These are phyloP conservation scores for Lycocerus yunnanus DNA, from an alignment of 2,888 invertebrate genomes.

Conservation along the genomic window DNA sequence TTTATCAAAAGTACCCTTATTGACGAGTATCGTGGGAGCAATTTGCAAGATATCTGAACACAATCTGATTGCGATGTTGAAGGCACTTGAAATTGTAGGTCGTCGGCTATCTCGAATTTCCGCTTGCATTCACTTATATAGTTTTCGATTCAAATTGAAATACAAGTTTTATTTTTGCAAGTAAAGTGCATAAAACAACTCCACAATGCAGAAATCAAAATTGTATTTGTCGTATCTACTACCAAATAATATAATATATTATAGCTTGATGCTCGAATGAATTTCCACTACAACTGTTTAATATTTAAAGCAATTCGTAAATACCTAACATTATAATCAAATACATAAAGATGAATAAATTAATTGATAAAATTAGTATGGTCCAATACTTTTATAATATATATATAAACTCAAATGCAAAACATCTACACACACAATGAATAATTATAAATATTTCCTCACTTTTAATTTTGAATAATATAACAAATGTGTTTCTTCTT, in stretches of 20 bases:
- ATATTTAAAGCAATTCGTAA: no score
- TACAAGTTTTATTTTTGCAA: slow-evolving; percentile 10
- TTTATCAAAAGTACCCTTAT: slow-evolving; percentile 24
- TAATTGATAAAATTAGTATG: no score
- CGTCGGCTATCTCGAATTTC: slow-evolving; percentile 22
- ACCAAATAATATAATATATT: no score
- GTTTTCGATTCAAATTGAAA: slow-evolving; percentile 1
- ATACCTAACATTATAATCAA: no score
- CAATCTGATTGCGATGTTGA: slow-evolving; percentile 21
- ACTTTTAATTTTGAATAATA: not conserved
- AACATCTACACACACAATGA: no score
- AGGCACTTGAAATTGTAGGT: slow-evolving; percentile 23
- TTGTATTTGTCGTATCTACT: no score
- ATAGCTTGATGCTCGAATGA: no score
- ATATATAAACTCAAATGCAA: no score
- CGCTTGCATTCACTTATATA: slow-evolving; percentile 9
- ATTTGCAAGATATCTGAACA: slow-evolving; percentile 21
- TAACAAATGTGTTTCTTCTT: not conserved
- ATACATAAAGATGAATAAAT: not conserved
- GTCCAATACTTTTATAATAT: not conserved
- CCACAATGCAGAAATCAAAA: not conserved
- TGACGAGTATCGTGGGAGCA: slow-evolving; percentile 25
- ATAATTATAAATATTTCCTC: no score
- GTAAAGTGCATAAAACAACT: not conserved
- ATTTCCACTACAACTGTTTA: no score